Conservation (phyloP, 2,888 invertebrate species). For the Dicyrtomina minuta region DNA sequence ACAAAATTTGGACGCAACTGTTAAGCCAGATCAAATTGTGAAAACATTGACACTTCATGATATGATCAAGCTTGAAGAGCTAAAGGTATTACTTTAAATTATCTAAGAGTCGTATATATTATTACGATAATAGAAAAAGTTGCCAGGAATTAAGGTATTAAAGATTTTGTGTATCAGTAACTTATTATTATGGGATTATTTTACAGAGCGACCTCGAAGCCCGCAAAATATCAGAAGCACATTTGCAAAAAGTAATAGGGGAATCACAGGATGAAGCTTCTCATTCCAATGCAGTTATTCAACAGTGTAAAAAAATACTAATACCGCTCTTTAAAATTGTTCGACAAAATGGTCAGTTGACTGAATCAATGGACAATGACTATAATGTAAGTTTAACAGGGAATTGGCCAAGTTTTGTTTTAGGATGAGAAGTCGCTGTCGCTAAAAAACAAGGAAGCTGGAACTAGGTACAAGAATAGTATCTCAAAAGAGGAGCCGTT, state of each 20-base stretch:
- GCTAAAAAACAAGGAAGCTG: not conserved
- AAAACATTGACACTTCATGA: constrained; percentile 24
- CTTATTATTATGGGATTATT: not conserved
- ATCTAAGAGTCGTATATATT: no score
- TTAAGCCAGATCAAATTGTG: constrained; percentile 19
- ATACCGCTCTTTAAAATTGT: constrained; percentile 27
- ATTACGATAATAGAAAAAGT: no score
- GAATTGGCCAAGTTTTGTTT: not conserved
- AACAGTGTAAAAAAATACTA: constrained; percentile 25
- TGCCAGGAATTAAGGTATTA: no score
- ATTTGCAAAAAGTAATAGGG: constrained; percentile 9
- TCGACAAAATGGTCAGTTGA: constrained; percentile 31
- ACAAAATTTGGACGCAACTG: constrained; percentile 9
- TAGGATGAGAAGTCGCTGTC: not conserved
- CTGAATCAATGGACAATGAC: constrained; percentile 26
- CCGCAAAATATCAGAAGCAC: constrained; percentile 5
- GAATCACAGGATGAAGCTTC: constrained; percentile 21
- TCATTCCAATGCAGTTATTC: constrained; percentile 13
- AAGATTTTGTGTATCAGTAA: not conserved
- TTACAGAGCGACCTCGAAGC: constrained; percentile 13
- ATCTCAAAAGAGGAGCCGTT: constrained; percentile 13
- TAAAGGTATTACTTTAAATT: constrained; percentile 24
- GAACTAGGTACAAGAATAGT: not conserved
- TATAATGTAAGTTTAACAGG: constrained; percentile 32
- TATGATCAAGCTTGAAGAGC: constrained; percentile 23